Evolutionary conservation across 2,888 invertebrate genomes (phyloP).

Genomic region (Cataglyphis albicans): DNA sequence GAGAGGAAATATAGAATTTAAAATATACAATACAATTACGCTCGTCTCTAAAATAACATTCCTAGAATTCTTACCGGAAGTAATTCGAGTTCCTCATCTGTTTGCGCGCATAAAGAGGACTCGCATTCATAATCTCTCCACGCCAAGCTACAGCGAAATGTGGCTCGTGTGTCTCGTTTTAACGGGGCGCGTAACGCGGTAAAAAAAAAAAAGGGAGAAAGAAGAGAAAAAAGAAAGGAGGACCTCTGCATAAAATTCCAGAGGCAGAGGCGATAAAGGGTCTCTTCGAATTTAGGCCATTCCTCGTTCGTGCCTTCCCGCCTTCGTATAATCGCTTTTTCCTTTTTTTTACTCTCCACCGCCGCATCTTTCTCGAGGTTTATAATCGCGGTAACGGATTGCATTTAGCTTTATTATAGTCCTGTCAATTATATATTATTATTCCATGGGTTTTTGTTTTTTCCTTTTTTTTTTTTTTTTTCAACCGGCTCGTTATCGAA

Average conservation of each 20-base stretch:
- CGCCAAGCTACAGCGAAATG: conserved; percentile 33
- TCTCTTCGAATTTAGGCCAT: conserved; percentile 52
- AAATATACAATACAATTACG: not conserved
- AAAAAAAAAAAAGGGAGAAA: conserved; percentile 14
- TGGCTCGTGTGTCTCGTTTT: conserved; percentile 50
- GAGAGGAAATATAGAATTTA: not conserved
- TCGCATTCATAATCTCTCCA: conserved; percentile 44
- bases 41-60: not conserved
- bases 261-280: conserved; percentile 42
- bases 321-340: conserved; percentile 49
- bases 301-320: conserved; percentile 53
- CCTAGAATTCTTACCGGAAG: conserved; percentile 40
- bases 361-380: conserved; percentile 29
- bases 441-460: conserved; percentile 9
- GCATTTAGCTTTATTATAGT: conserved; percentile 53
- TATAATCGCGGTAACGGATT: conserved; percentile 53
- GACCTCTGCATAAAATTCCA: conserved; percentile 59
- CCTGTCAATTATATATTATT: conserved; percentile 55
- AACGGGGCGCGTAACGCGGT: conserved; percentile 60
- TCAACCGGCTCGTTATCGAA: conserved; percentile 50
- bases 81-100: conserved; percentile 41
- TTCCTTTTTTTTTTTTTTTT: conserved; percentile 7
- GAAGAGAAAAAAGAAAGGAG: conserved; percentile 5
- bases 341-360: conserved; percentile 21
- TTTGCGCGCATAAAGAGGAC: conserved; percentile 38